Evolutionary conservation across 2,113 vertebrate species (phyloP).

Genomic region (Heloderma charlesbogerti): DNA sequence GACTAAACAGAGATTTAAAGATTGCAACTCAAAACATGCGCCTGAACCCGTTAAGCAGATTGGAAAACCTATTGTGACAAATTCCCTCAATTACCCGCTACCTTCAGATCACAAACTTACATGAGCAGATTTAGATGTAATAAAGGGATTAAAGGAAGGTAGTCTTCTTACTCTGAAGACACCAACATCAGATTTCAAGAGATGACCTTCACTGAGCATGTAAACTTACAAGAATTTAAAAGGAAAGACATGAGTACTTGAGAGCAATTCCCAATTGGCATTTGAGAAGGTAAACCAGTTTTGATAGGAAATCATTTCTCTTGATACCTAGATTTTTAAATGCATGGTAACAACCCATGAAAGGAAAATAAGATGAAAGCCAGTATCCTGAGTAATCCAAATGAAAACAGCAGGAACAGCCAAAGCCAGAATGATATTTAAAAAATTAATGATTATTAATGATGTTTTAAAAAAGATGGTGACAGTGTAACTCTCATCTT

Average conservation of each 20-base stretch:
- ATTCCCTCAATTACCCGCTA: background rate
- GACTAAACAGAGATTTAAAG: background rate
- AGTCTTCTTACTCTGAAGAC: too few relatives aligned
- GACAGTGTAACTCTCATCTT: background rate
- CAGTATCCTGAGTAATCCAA: background rate
- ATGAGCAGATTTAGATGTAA: background rate
- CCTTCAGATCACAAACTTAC: background rate
- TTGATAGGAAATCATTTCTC: background rate
- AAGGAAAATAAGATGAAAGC: background rate
- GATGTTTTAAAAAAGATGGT: background rate
- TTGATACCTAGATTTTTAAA: background rate
- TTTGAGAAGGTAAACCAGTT: background rate
- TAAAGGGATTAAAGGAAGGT: accelerated
- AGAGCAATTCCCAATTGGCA: background rate
- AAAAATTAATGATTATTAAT: too few relatives aligned
- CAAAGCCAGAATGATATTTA: background rate
- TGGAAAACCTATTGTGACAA: accelerated
- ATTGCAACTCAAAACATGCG: accelerated
- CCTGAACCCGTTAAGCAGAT: accelerated
- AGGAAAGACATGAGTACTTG: background rate
- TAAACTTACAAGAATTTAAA: background rate
- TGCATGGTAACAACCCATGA: background rate
- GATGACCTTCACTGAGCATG: accelerated
- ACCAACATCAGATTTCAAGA: accelerated
- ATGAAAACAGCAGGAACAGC: background rate